Evolutionary conservation across 2,113 vertebrate genomes (phyloP).

Genomic region (Edolisoma coerulescens): DNA sequence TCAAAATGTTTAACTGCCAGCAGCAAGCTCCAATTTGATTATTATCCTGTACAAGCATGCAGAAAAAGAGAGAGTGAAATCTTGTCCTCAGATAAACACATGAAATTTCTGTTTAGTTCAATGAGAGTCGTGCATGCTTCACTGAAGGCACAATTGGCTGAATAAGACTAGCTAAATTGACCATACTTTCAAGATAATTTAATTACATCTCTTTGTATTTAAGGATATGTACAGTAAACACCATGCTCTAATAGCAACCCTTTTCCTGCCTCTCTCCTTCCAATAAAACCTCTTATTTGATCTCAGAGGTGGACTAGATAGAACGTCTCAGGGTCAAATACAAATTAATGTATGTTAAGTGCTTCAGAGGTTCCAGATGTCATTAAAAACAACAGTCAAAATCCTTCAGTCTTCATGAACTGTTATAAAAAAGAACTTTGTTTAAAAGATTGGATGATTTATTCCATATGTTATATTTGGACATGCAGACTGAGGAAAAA

Average conservation of each 20-base stretch:
- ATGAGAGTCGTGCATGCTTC: conserved; percentile 42
- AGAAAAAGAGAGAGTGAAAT: conserved; percentile 45
- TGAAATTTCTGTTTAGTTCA: conserved; percentile 36
- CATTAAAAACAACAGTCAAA: conserved; percentile 48
- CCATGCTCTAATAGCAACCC: conserved; percentile 50
- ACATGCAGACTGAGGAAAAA: background rate
- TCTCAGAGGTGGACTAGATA: conserved; percentile 47
- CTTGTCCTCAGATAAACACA: conserved; percentile 40
- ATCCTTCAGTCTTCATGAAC: background rate
- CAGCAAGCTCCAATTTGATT: conserved; percentile 3
- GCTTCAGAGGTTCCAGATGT: conserved; percentile 64
- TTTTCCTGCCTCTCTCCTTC: conserved; percentile 55
- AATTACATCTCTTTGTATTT: conserved; percentile 54
- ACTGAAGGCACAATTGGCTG: conserved; percentile 50
- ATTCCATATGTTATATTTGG: background rate
- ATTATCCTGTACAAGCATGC: conserved; percentile 56
- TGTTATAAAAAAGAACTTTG: background rate
- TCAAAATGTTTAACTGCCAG: conserved; percentile 42
- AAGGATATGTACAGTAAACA: conserved; percentile 34
- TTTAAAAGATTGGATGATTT: background rate
- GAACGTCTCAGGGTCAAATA: conserved; percentile 59
- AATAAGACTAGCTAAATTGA: conserved; percentile 36
- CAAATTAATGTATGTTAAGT: conserved; percentile 39
- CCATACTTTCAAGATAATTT: conserved; percentile 59
- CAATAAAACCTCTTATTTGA: conserved; percentile 69